These are phyloP conservation scores for Machaerirhynchus nigripectus DNA, from an alignment of 2,113 vertebrate species.

Conservation along the genomic window DNA sequence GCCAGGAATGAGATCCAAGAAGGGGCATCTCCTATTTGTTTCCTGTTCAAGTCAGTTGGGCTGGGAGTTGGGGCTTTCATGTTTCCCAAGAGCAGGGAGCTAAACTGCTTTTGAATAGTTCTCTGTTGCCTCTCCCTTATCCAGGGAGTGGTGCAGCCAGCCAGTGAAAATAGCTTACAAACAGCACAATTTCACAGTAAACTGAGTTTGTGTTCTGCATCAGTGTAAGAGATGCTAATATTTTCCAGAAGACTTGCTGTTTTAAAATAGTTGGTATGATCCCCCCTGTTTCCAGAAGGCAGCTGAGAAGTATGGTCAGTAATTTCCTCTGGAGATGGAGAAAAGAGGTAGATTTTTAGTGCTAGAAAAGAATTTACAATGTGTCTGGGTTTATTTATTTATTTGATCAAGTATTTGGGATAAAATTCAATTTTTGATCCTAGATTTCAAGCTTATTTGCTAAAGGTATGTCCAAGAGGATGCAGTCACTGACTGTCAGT, in stretches of 20 bases:
- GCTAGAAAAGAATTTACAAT: not conserved
- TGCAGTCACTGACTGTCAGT: not conserved
- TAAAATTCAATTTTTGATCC: not conserved
- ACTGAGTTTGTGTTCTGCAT: not conserved
- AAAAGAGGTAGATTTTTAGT: not conserved
- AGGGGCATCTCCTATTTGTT: not conserved
- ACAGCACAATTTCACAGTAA: not conserved
- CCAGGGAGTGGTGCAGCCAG: not conserved
- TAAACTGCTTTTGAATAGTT: not conserved
- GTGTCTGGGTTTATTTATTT: not conserved
- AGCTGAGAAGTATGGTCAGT: not conserved
- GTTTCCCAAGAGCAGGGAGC: not conserved
- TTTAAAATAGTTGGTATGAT: not conserved
- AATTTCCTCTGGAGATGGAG: not conserved
- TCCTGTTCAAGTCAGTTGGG: not conserved
- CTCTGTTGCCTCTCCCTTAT: not conserved
- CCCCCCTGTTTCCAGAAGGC: not conserved
- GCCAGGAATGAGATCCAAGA: not conserved
- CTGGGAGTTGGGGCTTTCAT: not conserved
- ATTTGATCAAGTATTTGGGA: not conserved
- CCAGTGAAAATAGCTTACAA: not conserved
- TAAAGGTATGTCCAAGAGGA: not conserved
- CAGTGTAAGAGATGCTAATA: not conserved
- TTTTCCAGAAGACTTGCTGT: not conserved
- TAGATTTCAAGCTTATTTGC: not conserved